Evolutionary conservation across 2,797 vertebrate species (phyloP).

Genomic region (Phataginus tetradactyla): DNA sequence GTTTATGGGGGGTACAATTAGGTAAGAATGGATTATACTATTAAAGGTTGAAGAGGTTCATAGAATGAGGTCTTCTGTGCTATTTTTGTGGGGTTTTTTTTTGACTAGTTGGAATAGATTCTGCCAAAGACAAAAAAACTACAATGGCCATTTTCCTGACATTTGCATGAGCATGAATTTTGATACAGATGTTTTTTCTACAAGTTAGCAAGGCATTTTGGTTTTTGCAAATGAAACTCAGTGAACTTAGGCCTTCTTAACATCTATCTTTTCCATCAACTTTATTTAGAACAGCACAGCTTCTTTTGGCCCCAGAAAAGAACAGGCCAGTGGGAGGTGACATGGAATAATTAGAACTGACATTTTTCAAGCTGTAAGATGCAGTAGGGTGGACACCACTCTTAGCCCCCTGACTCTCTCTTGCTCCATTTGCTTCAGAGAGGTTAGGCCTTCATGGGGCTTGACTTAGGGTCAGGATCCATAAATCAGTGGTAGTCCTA

Average conservation of each 20-base stretch:
- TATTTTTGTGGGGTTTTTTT: background rate
- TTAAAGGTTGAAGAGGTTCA: background rate
- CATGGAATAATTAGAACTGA: background rate
- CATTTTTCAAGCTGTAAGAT: background rate
- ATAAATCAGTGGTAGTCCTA: background rate
- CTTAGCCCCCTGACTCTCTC: background rate
- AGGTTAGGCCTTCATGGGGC: background rate
- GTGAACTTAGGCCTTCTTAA: background rate
- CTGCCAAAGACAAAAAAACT: background rate
- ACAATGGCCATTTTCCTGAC: background rate
- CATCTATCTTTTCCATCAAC: background rate
- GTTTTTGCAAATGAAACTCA: background rate
- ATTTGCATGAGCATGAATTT: background rate
- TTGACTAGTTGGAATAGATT: background rate
- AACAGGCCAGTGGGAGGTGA: background rate
- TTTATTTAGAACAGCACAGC: background rate
- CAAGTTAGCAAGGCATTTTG: background rate
- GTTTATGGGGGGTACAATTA: background rate
- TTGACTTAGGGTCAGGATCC: background rate
- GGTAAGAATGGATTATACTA: background rate
- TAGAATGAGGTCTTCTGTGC: background rate
- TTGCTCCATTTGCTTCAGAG: background rate
- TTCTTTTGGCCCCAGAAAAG: background rate
- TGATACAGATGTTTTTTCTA: background rate
- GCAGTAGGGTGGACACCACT: rapidly evolving